Percentiles rank a stretch among this genome's conserved stretches.
phyloP scores from a whole-genome alignment of 2,888 invertebrate genomes.

The Agonopterix alstromeriana region DNA sequence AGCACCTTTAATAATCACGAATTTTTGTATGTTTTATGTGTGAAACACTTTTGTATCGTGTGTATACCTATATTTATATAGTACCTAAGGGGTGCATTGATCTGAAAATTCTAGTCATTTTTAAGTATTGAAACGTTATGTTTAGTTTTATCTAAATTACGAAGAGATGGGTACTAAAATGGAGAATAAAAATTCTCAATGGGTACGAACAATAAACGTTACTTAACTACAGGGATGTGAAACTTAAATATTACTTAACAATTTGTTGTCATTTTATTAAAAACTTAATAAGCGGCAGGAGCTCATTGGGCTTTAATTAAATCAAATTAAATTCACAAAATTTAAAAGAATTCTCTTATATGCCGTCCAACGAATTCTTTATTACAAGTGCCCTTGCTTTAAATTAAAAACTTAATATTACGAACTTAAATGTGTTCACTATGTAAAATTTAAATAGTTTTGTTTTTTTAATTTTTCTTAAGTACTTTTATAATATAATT shows the following conservation, averaged over 20 bases:
- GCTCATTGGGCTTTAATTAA: background rate
- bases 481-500: background rate
- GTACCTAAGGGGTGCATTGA: slow-evolving; percentile 16
- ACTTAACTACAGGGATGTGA: slow-evolving; percentile 34
- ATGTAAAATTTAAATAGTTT: slow-evolving; percentile 17
- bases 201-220: slow-evolving; percentile 8
- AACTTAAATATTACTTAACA: slow-evolving; percentile 17
- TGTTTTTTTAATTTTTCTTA: background rate
- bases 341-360: slow-evolving; percentile 17
- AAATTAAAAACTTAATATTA: slow-evolving; percentile 27
- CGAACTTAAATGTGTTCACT: slow-evolving; percentile 51
- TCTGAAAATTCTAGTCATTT: slow-evolving; percentile 31
- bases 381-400: slow-evolving; percentile 45
- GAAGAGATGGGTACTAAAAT: too few relatives aligned
- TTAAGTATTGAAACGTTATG: slow-evolving; percentile 4
- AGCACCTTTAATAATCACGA: slow-evolving; percentile 29
- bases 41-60: slow-evolving; percentile 24
- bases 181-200: background rate
- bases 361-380: slow-evolving; percentile 49
- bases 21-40: slow-evolving; percentile 15
- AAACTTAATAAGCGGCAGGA: slow-evolving; percentile 6
- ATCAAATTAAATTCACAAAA: background rate
- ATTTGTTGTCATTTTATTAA: slow-evolving; percentile 2
- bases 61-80: slow-evolving; percentile 14
- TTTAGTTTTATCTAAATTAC: background rate